Conservation (phyloP, 2,888 invertebrate genomes). For the Netelia virgata region DNA sequence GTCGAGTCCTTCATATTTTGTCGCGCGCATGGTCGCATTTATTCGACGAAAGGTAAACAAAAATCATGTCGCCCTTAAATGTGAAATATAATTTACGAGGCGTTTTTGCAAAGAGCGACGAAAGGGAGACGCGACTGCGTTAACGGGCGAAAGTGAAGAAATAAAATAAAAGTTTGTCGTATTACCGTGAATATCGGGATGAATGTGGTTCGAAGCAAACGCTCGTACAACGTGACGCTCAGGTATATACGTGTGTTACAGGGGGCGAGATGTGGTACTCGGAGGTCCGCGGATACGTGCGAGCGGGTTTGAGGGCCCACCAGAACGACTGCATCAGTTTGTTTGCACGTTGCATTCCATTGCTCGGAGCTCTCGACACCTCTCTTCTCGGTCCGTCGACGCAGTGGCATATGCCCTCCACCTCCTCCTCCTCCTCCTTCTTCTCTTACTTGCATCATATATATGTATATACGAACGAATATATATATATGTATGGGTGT, state of each 20-base stretch:
- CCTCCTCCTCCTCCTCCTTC: not conserved
- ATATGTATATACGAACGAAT: not conserved
- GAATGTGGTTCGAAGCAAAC: constrained; percentile 46
- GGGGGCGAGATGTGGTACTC: constrained; percentile 26
- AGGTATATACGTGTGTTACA: constrained; percentile 13
- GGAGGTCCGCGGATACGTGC: constrained; percentile 46
- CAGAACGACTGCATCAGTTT: constrained; percentile 62
- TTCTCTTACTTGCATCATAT: not conserved
- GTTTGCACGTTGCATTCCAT: constrained; percentile 75
- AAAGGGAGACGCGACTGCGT: too few species aligned
- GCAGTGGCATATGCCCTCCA: constrained; percentile 41
- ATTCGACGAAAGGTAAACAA: too few species aligned
- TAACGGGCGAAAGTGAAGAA: not conserved
- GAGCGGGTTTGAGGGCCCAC: constrained; percentile 59
- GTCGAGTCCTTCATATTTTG: too few species aligned
- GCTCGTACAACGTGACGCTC: constrained; percentile 11
- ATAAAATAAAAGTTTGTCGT: constrained; percentile 46
- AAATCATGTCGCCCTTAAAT: too few species aligned
- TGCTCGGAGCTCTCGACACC: constrained; percentile 73
- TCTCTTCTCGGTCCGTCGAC: constrained; percentile 57
- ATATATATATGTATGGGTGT: constrained; percentile 22
- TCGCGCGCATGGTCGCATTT: too few species aligned
- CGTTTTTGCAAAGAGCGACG: too few species aligned
- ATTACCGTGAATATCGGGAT: constrained; percentile 35
- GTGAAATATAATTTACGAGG: too few species aligned